These are phyloP conservation scores for Stegostoma tigrinum DNA, from an alignment of 2,113 vertebrate species.

Conservation along the genomic window DNA sequence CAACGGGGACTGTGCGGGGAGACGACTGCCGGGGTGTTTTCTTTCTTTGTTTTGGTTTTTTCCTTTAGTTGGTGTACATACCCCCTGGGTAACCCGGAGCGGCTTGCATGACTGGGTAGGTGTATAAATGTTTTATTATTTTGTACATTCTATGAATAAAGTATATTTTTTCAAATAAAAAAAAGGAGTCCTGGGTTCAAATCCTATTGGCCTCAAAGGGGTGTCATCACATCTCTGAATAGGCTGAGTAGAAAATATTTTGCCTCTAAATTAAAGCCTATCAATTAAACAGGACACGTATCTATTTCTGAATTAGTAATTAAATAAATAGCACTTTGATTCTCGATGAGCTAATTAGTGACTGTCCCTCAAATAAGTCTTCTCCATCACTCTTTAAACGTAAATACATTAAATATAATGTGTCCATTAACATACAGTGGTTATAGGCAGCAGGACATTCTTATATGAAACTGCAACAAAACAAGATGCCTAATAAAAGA, in stretches of 20 bases:
- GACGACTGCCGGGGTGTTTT: too few species aligned
- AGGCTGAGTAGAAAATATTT: background rate
- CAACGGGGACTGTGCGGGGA: too few species aligned
- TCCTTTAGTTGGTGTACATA: too few species aligned
- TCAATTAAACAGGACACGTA: background rate
- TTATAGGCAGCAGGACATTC: background rate
- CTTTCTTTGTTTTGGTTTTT: too few species aligned
- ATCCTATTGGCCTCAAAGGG: too few species aligned
- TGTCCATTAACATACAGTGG: background rate
- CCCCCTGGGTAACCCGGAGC: too few species aligned
- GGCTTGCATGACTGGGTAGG: too few species aligned
- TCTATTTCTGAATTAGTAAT: background rate
- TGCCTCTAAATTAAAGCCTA: background rate
- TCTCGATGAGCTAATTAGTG: conserved; percentile 11
- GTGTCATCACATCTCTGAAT: too few species aligned
- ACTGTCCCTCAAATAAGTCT: background rate
- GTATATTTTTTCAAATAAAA: too few species aligned
- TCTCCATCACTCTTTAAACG: background rate
- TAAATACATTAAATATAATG: background rate
- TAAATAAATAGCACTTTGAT: background rate
- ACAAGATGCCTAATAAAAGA: background rate
- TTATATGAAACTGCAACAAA: conserved; percentile 18
- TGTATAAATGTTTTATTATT: too few species aligned
- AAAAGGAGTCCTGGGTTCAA: too few species aligned
- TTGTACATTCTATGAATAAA: too few species aligned